These are phyloP conservation scores for Gobionotothen gibberifrons DNA, from an alignment of 2,797 vertebrate genomes.

Conservation along the genomic window DNA sequence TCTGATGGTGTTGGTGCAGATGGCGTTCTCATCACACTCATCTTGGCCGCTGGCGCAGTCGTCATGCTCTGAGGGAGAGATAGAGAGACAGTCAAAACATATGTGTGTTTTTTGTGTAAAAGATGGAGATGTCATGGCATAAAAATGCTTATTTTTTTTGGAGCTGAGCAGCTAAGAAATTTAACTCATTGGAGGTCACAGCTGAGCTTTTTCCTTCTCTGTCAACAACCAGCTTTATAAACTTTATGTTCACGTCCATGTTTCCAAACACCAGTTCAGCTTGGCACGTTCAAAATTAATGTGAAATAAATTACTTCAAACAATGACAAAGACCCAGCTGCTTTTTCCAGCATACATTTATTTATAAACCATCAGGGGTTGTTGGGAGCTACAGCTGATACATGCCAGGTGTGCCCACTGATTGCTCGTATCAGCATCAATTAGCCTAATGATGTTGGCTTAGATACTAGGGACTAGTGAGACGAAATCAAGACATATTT, in stretches of 20 bases:
- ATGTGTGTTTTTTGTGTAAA: conserved; percentile 25
- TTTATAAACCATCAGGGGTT: conserved; percentile 11
- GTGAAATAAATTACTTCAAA: conserved; percentile 20
- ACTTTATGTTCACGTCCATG: background rate
- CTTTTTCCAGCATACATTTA: background rate
- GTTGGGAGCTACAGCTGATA: conserved; percentile 26
- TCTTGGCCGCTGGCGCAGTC: conserved; percentile 87
- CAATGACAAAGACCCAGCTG: background rate
- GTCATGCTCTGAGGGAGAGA: conserved; percentile 86
- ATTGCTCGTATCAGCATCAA: conserved; percentile 56
- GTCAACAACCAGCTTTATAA: conserved; percentile 12
- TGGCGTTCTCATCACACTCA: conserved; percentile 90
- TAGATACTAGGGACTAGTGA: conserved; percentile 5
- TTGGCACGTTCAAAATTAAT: conserved; percentile 17
- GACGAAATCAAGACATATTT: conserved; percentile 20
- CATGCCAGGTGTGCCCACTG: conserved; percentile 53
- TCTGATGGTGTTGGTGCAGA: conserved; percentile 93
- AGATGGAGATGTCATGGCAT: conserved; percentile 19
- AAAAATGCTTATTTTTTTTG: conserved; percentile 8
- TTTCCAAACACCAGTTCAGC: conserved; percentile 19
- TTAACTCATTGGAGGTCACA: background rate
- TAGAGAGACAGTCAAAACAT: conserved; percentile 15
- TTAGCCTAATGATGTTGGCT: conserved; percentile 56
- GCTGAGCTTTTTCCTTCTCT: conserved; percentile 5
- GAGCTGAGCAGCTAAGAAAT: conserved; percentile 12